These are phyloP conservation scores for Drosophila mayri DNA, from an alignment of 1,140 invertebrate genomes.

Conservation along the genomic window DNA sequence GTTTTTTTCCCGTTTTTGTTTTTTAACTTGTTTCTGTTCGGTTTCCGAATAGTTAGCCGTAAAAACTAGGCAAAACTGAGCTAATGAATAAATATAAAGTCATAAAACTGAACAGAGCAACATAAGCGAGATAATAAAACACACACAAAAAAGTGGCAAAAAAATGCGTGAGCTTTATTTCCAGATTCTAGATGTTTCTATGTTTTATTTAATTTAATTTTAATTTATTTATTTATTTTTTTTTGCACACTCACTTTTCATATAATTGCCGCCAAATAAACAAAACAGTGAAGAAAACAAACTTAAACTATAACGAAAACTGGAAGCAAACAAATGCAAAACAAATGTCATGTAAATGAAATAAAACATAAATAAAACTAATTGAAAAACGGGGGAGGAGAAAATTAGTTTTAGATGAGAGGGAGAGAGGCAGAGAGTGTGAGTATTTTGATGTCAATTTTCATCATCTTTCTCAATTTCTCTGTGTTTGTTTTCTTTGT, in stretches of 20 bases:
- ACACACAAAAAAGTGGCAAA: slow-evolving; percentile 27
- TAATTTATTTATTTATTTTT: neutral
- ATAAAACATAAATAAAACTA: slow-evolving; percentile 1
- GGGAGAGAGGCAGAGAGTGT: slow-evolving; percentile 41
- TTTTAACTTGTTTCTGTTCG: slow-evolving; percentile 8
- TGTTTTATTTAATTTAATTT: neutral
- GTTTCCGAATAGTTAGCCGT: slow-evolving; percentile 57
- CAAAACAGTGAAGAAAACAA: slow-evolving; percentile 20
- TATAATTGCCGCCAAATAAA: slow-evolving; percentile 16
- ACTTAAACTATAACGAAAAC: slow-evolving; percentile 21
- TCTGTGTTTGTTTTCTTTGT: slow-evolving; percentile 24
- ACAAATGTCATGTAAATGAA: slow-evolving; percentile 5
- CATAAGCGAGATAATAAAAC: slow-evolving; percentile 45
- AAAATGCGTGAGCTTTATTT: slow-evolving; percentile 30
- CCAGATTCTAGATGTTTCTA: neutral
- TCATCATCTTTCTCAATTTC: slow-evolving; percentile 22
- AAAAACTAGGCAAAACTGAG: slow-evolving; percentile 56
- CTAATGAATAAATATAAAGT: slow-evolving; percentile 80
- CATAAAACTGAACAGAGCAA: slow-evolving; percentile 57
- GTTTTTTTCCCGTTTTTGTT: slow-evolving; percentile 4
- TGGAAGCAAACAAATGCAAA: slow-evolving; percentile 13
- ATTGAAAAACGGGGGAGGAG: slow-evolving; percentile 18
- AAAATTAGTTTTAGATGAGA: slow-evolving; percentile 19
- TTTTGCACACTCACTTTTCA: slow-evolving; percentile 12
- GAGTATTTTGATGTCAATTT: slow-evolving; percentile 67